Evolutionary conservation across 2,888 invertebrate species (phyloP), one percentile per base, ranked within the genome.

Genomic region (Hedya salicella): DNA sequence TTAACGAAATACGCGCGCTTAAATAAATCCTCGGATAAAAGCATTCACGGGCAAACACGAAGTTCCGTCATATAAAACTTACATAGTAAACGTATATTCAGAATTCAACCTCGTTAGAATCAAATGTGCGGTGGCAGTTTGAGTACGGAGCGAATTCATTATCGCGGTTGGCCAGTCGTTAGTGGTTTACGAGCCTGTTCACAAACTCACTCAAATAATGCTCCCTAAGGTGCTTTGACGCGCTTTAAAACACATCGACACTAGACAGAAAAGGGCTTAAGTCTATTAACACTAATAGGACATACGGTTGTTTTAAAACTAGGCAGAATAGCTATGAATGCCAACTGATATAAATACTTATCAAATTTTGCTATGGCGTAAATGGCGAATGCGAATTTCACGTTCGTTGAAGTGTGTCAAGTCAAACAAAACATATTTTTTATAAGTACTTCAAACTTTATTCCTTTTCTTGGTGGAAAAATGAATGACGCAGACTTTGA

Each of bases 121-220:
- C 79, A 75, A 78, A 81, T 77, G 76, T 77, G 80, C 78, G 82
- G 78, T 79, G 80, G 71, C 75, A 80, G 83, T 80, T 79, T 78
- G 81, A 81, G 86, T 82, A 82, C 80, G 78, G 82, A 83, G 83
- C 81, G 88, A 86, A 88, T 88, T 89, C 89, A 89, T 89, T 88
- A 88, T 82, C 79, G 86, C 80, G 86, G 87, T 83, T 80, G 83
- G 81, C 83, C 85, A 86, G 87, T 88, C 88, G 88, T 89, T 89
- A 89, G 89, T 79, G 87, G 88, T 87, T 88, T 84, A 87, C 86
- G 82, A 82, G 82, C 79, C 80, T 82, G 85, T 85, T 88, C 85
- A 78, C 85, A 80, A 85, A 86, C 87, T 87, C 88, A 85, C 85
- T 85, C 85, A 86, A 87, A 87, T 88, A 88, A 87, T 85, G 84